Evolutionary conservation across 2,113 vertebrate species (phyloP).

Genomic region (Hipposideros armiger): DNA sequence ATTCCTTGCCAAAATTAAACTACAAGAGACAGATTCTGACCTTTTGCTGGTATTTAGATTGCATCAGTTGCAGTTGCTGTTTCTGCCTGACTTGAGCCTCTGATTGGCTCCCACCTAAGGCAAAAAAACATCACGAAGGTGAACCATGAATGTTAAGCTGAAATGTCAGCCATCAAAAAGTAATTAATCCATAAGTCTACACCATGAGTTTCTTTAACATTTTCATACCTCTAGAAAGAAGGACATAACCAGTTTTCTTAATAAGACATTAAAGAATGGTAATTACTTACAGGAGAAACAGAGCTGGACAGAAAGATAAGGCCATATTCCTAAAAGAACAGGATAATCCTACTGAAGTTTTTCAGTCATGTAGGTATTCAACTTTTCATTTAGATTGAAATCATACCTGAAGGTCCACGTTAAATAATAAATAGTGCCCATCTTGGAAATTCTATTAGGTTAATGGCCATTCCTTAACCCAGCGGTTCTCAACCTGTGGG

Average conservation of each 20-base stretch:
- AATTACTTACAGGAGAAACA: slow-evolving; percentile 11
- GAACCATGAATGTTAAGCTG: slow-evolving; percentile 61
- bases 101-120: slow-evolving; percentile 88
- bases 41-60: slow-evolving; percentile 91
- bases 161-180: slow-evolving; percentile 77
- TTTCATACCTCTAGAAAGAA: slow-evolving; percentile 4
- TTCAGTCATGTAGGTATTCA: not conserved
- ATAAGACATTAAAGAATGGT: slow-evolving; percentile 33
- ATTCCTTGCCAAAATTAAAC: slow-evolving; percentile 67
- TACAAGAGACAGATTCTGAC: slow-evolving; percentile 85
- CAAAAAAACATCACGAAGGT: slow-evolving; percentile 34
- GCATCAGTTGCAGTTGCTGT: slow-evolving; percentile 84
- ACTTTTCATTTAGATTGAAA: slow-evolving; percentile 40
- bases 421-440: not conserved
- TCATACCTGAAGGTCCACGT: not conserved
- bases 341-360: not conserved
- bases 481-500: too few species aligned
- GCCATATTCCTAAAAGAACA: not conserved
- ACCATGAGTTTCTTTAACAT: slow-evolving; percentile 43
- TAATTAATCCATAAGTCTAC: slow-evolving; percentile 63
- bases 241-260: slow-evolving; percentile 15
- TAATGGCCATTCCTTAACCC: not conserved
- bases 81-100: slow-evolving; percentile 89
- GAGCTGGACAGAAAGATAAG: not conserved
- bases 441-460: slow-evolving; percentile 36